Evolutionary conservation across 2,888 invertebrate genomes (phyloP).

Genomic region (Conomelus anceps): DNA sequence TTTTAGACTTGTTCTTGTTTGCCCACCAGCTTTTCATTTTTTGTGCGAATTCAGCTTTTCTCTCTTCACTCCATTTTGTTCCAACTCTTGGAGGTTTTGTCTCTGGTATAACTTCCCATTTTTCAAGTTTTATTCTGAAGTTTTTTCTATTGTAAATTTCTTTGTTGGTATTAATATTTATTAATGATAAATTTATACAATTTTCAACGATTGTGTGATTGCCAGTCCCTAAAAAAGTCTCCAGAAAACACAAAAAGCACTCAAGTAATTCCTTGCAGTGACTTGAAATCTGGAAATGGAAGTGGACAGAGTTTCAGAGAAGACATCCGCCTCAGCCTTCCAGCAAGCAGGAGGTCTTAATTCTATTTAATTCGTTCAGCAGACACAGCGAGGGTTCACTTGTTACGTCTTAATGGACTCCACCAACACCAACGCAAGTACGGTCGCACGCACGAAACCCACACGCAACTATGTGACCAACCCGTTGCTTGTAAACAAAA

Average conservation of each 20-base stretch:
- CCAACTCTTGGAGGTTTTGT: too few species aligned
- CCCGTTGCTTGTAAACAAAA: neutral
- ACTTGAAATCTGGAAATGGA: neutral
- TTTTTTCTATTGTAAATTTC: too few species aligned
- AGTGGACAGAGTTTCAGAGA: neutral
- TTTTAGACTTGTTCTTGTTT: too few species aligned
- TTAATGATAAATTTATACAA: neutral
- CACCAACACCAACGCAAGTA: neutral
- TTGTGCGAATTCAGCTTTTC: too few species aligned
- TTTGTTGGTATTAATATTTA: too few species aligned
- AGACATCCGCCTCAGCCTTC: neutral
- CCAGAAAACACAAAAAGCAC: neutral
- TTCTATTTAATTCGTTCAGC: neutral
- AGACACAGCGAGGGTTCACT: neutral
- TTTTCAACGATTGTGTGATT: neutral
- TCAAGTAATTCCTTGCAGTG: neutral
- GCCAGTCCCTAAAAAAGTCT: neutral
- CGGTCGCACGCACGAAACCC: neutral
- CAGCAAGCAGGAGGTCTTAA: neutral
- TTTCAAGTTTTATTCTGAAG: too few species aligned
- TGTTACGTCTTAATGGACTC: neutral
- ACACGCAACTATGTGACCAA: too few species aligned
- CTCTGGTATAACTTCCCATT: too few species aligned
- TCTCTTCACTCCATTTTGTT: too few species aligned
- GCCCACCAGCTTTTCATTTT: too few species aligned